Percentiles rank a stretch among this genome's conserved stretches.
These are phyloP conservation scores for Pseudomyrmex dendroicus DNA, from an alignment of 1,140 invertebrate genomes.

Conservation along the genomic window DNA sequence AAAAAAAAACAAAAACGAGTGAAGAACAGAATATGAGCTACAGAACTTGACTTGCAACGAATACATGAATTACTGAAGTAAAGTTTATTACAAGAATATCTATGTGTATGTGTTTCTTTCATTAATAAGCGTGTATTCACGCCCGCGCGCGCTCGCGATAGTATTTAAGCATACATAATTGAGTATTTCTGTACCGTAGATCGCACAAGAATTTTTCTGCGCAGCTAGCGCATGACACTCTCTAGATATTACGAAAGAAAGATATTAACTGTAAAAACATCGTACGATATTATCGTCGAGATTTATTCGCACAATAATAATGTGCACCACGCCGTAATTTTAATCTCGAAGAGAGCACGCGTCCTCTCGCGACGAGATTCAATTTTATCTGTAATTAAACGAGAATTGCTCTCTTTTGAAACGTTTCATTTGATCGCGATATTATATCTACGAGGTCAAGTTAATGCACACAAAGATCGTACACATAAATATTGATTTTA, in stretches of 20 bases:
- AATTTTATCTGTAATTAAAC: conserved; percentile 5
- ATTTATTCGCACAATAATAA: conserved; percentile 9
- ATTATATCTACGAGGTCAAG: not conserved
- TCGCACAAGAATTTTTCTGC: not conserved
- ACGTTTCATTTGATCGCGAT: not conserved
- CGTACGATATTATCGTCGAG: conserved; percentile 22
- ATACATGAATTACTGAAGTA: no score
- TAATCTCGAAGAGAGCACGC: conserved; percentile 1
- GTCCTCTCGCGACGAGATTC: not conserved
- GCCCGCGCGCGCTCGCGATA: no score
- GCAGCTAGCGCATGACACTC: no score
- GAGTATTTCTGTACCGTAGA: no score
- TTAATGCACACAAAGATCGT: not conserved
- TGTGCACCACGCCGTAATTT: not conserved
- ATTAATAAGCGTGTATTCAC: no score
- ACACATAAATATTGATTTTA: not conserved
- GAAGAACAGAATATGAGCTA: no score
- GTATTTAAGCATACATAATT: no score
- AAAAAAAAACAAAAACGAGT: no score
- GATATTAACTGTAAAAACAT: conserved; percentile 19
- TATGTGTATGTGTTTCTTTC: no score
- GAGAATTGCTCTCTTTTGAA: not conserved
- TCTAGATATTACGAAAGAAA: no score
- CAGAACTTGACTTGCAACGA: no score
- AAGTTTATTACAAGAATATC: no score